phyloP scores from a whole-genome alignment of 2,113 vertebrate species.

The Brienomyrus brachyistius region DNA sequence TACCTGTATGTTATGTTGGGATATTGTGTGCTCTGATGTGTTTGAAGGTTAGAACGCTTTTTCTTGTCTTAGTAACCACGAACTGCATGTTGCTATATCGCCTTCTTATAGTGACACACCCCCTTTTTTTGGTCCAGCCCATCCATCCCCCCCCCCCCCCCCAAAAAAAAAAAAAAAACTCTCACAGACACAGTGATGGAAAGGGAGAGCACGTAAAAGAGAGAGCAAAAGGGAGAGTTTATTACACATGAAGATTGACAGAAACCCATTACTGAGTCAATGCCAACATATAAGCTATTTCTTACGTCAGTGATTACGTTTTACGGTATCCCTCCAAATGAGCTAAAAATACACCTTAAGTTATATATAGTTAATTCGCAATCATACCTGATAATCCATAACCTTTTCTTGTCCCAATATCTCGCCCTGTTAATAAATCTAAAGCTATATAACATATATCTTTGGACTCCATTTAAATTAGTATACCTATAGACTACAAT shows the following conservation, averaged over 20 bases:
- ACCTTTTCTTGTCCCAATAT: not conserved
- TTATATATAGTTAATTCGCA: not conserved
- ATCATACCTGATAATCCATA: not conserved
- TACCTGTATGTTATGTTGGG: slow-evolving; percentile 34
- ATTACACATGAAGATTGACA: slow-evolving; percentile 22
- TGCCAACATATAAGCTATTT: slow-evolving; percentile 9
- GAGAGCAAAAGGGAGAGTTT: not conserved
- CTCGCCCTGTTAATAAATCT: not conserved
- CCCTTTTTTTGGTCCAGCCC: slow-evolving; percentile 48
- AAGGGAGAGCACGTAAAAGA: not conserved
- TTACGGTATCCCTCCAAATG: slow-evolving; percentile 12
- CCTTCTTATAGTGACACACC: slow-evolving; percentile 61
- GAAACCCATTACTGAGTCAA: slow-evolving; percentile 23
- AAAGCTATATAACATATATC: not conserved
- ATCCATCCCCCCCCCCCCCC: slow-evolving; percentile 30
- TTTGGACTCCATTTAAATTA: not conserved
- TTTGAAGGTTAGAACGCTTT: slow-evolving; percentile 22
- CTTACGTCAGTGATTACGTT: slow-evolving; percentile 25
- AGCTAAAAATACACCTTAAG: slow-evolving; percentile 29
- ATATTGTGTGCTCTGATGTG: slow-evolving; percentile 26
- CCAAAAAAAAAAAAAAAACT: slow-evolving; percentile 30
- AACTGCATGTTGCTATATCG: slow-evolving; percentile 47
- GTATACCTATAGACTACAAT: not conserved
- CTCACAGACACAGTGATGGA: slow-evolving; percentile 24
- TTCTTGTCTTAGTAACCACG: slow-evolving; percentile 42